Percentiles rank a stretch among this genome's conserved stretches.
Evolutionary conservation across 23 tunicate genomes (phyloP).

Genomic region (Aplidium turbinatum): DNA sequence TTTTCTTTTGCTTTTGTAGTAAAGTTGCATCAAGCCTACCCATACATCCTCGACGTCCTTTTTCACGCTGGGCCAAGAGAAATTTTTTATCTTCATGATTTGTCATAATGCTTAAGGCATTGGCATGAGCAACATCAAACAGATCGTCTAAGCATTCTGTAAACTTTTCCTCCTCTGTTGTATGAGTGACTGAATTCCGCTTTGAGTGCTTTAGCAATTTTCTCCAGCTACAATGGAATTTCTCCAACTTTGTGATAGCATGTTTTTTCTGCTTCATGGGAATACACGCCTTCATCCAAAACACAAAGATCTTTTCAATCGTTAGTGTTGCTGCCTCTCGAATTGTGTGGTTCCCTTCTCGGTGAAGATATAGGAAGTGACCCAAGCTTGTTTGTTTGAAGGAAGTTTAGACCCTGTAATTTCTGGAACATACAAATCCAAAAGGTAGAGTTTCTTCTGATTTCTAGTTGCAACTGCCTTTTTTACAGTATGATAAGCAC

Average conservation of each 20-base stretch:
- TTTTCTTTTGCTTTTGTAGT: not conserved
- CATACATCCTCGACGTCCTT: conserved; percentile 4
- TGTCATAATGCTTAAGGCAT: conserved; percentile 3
- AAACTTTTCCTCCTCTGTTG: not conserved
- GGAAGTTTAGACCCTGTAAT: too few relatives aligned
- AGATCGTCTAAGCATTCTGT: conserved; percentile 3
- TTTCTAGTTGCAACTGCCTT: too few relatives aligned
- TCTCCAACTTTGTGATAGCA: conserved; percentile 5
- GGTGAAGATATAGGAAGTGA: not conserved
- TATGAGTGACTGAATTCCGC: conserved; percentile 3
- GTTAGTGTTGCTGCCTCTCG: conserved; percentile 5
- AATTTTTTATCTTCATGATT: conserved; percentile 9
- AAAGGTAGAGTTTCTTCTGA: too few relatives aligned
- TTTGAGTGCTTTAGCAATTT: not conserved
- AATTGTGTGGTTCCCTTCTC: not conserved
- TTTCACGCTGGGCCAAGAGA: conserved; percentile 4
- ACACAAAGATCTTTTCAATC: conserved; percentile 9
- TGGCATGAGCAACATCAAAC: conserved; percentile 22
- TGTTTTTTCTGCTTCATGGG: conserved; percentile 8
- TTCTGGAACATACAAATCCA: too few relatives aligned
- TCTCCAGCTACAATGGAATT: not conserved
- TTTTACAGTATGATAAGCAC: too few relatives aligned
- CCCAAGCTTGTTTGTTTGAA: too few relatives aligned
- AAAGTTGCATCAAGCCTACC: not conserved
- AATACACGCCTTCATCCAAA: conserved; percentile 7